Conservation (phyloP, 2,888 invertebrate genomes). For the Agrotis exclamationis region DNA sequence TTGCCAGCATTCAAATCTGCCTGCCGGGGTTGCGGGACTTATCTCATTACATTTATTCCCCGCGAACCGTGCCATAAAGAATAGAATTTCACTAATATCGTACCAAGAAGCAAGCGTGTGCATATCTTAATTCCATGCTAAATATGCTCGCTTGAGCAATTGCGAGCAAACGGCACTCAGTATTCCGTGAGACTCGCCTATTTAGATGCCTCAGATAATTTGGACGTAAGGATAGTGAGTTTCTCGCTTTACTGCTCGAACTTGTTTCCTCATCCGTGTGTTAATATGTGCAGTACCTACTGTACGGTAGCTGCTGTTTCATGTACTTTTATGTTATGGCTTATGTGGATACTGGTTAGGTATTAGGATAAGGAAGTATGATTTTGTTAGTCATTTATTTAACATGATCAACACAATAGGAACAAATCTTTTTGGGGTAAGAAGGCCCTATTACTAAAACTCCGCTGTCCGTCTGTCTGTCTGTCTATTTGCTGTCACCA, state of each 20-base stretch:
- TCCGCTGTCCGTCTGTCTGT: too few relatives aligned
- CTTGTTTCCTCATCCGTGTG: constrained; percentile 55
- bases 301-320: neutral
- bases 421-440: too few relatives aligned
- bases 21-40: too few relatives aligned
- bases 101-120: constrained; percentile 7
- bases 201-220: constrained; percentile 58
- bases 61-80: too few relatives aligned
- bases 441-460: too few relatives aligned
- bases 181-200: constrained; percentile 50
- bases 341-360: neutral
- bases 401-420: too few relatives aligned
- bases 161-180: constrained; percentile 16
- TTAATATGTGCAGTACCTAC: constrained; percentile 27
- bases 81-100: neutral
- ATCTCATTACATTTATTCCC: too few relatives aligned
- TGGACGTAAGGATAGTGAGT: constrained; percentile 45
- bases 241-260: constrained; percentile 26
- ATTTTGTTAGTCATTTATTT: too few relatives aligned
- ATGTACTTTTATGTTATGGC: neutral
- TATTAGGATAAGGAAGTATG: too few relatives aligned
- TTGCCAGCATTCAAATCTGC: too few relatives aligned
- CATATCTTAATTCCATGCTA: constrained; percentile 31
- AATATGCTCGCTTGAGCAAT: constrained; percentile 44
- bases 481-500: too few relatives aligned